A percentile compares a stretch with the other conserved stretches of the same genome.
Conservation (phyloP, 1,140 invertebrate species). For the Centruroides vittatus region DNA sequence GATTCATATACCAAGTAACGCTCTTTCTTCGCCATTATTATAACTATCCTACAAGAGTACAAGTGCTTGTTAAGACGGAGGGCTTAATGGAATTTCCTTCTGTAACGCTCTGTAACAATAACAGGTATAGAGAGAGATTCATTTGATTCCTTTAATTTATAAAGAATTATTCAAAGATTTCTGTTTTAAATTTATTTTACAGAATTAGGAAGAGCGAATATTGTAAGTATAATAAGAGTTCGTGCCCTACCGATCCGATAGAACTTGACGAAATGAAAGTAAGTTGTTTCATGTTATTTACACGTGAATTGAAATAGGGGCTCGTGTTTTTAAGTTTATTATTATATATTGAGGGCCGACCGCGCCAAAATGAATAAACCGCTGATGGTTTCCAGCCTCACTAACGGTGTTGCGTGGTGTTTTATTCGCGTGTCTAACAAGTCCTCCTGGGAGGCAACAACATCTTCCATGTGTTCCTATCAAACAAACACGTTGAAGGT, state of each 20-base stretch:
- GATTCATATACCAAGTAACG: conserved; percentile 9
- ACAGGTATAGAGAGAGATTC: not conserved
- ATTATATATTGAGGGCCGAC: too few relatives aligned
- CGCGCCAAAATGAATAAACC: too few relatives aligned
- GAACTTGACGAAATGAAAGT: not conserved
- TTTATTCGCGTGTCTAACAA: too few relatives aligned
- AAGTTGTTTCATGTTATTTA: not conserved
- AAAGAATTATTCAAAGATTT: not conserved
- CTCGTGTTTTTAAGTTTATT: too few relatives aligned
- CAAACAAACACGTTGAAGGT: too few relatives aligned
- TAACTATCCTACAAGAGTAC: conserved; percentile 4
- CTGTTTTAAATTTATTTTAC: not conserved
- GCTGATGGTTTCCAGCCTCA: too few relatives aligned
- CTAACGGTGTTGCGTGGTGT: too few relatives aligned
- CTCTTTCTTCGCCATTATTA: conserved; percentile 8
- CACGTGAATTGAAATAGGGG: too few relatives aligned
- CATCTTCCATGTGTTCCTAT: too few relatives aligned
- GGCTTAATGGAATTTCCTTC: conserved; percentile 7
- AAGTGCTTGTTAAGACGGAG: conserved; percentile 7
- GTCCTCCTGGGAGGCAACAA: too few relatives aligned
- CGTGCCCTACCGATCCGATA: conserved; percentile 1
- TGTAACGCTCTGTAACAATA: conserved; percentile 3
- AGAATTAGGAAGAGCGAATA: conserved; percentile 8
- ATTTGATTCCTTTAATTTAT: not conserved
- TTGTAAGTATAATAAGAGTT: conserved; percentile 6